These are phyloP conservation scores for Periophthalmus modestus DNA, from an alignment of 2,113 vertebrate genomes.

Conservation along the genomic window DNA sequence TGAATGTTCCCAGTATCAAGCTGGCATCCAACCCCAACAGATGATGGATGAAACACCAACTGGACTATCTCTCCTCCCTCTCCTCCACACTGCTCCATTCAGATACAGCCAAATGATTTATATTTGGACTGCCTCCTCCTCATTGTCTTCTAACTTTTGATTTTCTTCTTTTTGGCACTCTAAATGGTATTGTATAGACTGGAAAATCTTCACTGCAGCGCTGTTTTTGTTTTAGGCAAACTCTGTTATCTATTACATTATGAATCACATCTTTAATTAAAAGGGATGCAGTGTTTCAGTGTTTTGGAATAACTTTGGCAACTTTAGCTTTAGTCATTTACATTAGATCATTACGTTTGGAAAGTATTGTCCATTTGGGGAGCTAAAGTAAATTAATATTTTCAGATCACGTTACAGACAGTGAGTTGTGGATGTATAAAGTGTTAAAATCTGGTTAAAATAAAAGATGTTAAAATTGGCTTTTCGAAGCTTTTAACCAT, in stretches of 20 bases:
- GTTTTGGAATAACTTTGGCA: neutral
- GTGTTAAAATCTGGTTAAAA: no score
- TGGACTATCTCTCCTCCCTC: conserved; percentile 48
- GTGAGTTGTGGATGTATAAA: no score
- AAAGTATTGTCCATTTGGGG: no score
- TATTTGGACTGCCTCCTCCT: conserved; percentile 48
- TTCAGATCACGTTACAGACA: no score
- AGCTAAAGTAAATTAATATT: no score
- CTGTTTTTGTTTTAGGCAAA: neutral
- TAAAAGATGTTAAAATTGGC: no score
- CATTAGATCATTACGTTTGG: neutral
- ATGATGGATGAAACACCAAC: conserved; percentile 71
- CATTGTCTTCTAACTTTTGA: conserved; percentile 44
- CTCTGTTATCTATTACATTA: conserved; percentile 1
- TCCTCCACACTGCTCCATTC: conserved; percentile 36
- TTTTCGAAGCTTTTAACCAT: no score
- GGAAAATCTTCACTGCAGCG: neutral
- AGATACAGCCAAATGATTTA: conserved; percentile 62
- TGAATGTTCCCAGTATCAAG: conserved; percentile 69
- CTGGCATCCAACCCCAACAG: conserved; percentile 66
- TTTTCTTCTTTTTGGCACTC: conserved; percentile 8
- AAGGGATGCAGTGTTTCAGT: neutral
- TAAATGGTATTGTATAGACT: conserved; percentile 14
- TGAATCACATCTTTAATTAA: neutral
- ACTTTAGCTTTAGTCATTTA: neutral